These are phyloP conservation scores for Chromis chromis DNA, from an alignment of 2,797 vertebrate species.

Conservation along the genomic window DNA sequence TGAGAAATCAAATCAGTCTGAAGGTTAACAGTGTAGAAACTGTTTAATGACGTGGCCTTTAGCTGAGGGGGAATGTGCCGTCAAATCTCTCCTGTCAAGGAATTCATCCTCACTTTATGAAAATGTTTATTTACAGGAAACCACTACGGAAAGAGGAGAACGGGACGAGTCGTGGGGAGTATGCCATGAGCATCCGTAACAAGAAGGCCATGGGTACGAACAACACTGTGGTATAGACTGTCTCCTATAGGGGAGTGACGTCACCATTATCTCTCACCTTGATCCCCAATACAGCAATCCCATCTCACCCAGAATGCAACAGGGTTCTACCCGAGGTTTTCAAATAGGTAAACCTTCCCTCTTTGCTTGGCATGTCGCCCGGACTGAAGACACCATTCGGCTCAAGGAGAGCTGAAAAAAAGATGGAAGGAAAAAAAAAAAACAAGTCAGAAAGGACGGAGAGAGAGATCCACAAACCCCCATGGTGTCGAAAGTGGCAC, in stretches of 20 bases:
- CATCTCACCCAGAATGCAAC: conserved; percentile 65
- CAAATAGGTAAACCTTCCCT: conserved; percentile 65
- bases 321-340: conserved; percentile 62
- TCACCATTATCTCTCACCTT: conserved; percentile 51
- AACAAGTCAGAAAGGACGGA: conserved; percentile 56
- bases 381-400: conserved; percentile 68
- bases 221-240: conserved; percentile 89
- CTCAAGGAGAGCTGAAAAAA: conserved; percentile 60
- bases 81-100: conserved; percentile 31
- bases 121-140: conserved; percentile 89
- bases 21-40: conserved; percentile 71
- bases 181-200: conserved; percentile 95
- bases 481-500: conserved; percentile 72
- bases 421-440: conserved; percentile 48
- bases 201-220: conserved; percentile 89
- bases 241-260: conserved; percentile 60
- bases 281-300: conserved; percentile 49
- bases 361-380: conserved; percentile 76
- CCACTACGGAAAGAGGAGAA: conserved; percentile 96
- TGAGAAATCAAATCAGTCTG: conserved; percentile 74
- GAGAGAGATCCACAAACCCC: conserved; percentile 66
- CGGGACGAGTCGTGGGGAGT: conserved; percentile 91
- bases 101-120: conserved; percentile 52
- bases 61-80: conserved; percentile 22
- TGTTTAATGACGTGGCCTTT: conserved; percentile 69